phyloP scores from a whole-genome alignment of 2,113 vertebrate species.

The Panthera leo region DNA sequence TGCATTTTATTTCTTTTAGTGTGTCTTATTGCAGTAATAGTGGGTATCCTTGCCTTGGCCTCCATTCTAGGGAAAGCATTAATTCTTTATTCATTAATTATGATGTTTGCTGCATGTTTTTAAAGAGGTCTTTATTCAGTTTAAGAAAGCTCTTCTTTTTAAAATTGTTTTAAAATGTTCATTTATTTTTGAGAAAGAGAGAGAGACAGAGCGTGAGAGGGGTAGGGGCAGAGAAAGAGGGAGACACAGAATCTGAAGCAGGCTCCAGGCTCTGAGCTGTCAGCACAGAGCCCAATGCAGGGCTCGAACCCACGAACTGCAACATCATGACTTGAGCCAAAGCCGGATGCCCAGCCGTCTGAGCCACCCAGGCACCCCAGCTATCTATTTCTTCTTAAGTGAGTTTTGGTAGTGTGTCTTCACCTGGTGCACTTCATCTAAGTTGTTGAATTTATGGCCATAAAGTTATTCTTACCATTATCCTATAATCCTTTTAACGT shows the following conservation, averaged over 20 bases:
- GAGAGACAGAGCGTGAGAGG: too few relatives aligned
- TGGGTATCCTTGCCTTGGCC: not conserved
- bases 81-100: not conserved
- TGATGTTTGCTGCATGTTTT: not conserved
- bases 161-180: too few relatives aligned
- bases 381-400: not conserved
- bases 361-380: too few relatives aligned
- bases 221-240: too few relatives aligned
- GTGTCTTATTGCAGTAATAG: not conserved
- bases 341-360: too few relatives aligned
- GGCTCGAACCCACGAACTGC: too few relatives aligned
- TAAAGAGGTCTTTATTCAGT: not conserved
- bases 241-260: too few relatives aligned
- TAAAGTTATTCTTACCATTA: not conserved
- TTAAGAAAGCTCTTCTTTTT: not conserved
- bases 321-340: too few relatives aligned
- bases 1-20: not conserved
- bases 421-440: not conserved
- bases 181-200: too few relatives aligned
- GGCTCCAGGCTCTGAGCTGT: too few relatives aligned
- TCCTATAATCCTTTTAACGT: not conserved
- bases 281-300: too few relatives aligned
- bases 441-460: not conserved
- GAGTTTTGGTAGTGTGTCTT: not conserved
- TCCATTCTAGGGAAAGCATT: not conserved